Conservation (phyloP, 2,797 vertebrate species). For the Scleropages formosus region DNA sequence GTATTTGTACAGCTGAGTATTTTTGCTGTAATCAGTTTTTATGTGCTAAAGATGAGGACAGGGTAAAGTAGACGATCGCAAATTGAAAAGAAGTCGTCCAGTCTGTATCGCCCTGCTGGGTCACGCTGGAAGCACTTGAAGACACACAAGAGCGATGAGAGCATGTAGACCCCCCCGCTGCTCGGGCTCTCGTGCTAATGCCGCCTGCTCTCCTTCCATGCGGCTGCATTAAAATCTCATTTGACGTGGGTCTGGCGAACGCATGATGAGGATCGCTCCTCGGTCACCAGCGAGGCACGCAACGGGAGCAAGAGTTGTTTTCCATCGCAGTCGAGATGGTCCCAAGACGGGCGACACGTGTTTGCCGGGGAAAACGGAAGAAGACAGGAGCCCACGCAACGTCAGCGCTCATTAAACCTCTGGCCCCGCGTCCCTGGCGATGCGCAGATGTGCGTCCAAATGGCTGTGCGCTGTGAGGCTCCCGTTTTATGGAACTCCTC, state of each 20-base stretch:
- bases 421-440: background rate
- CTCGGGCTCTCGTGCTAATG: background rate
- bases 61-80: background rate
- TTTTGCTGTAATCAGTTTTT: too few species aligned
- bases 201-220: background rate
- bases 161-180: background rate
- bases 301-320: background rate
- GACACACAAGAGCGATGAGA: too few species aligned
- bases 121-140: background rate
- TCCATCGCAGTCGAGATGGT: background rate
- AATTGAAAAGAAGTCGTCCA: background rate
- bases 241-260: background rate
- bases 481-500: background rate
- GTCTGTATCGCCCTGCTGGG: background rate
- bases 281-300: background rate
- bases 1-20: background rate
- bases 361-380: background rate
- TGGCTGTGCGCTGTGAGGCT: too few species aligned
- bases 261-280: background rate
- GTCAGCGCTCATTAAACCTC: slow-evolving; percentile 11
- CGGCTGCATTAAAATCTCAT: background rate
- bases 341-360: background rate
- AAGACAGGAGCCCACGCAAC: background rate
- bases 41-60: background rate
- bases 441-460: background rate